phyloP scores from a whole-genome alignment of 2,888 invertebrate genomes.

The Rosalia funebris region DNA sequence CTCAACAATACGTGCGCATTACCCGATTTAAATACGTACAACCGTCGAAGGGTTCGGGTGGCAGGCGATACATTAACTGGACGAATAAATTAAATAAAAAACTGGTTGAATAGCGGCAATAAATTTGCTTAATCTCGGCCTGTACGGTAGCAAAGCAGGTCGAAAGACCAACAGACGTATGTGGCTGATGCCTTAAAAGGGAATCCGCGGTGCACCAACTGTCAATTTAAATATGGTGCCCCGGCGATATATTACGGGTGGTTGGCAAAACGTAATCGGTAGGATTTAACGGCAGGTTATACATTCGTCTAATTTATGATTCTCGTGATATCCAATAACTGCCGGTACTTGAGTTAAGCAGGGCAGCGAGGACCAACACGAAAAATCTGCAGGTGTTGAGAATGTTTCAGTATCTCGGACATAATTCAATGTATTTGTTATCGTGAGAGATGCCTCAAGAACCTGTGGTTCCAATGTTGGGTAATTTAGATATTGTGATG shows the following conservation, averaged over 20 bases:
- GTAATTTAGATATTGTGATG: too few species aligned
- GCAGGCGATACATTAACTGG: neutral
- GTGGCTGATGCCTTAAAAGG: neutral
- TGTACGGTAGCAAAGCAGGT: neutral
- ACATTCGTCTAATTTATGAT: neutral
- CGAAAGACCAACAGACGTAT: too few species aligned
- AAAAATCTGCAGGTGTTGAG: neutral
- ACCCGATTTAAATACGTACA: too few species aligned
- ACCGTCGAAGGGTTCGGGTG: too few species aligned
- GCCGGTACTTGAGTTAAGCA: neutral
- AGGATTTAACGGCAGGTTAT: neutral
- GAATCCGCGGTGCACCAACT: neutral
- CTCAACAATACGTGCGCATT: too few species aligned
- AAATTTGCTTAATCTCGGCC: constrained; percentile 2
- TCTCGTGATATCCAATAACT: neutral
- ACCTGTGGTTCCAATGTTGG: too few species aligned
- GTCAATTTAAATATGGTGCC: neutral
- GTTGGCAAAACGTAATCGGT: neutral
- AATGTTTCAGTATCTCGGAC: too few species aligned
- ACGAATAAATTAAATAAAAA: constrained; percentile 3
- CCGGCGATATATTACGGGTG: neutral
- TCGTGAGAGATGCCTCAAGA: too few species aligned
- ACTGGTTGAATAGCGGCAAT: constrained; percentile 1
- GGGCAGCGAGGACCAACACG: neutral
- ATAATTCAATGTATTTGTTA: too few species aligned